Evolutionary conservation across 1,140 invertebrate genomes (phyloP), one percentile per base, ranked within the genome.

Genomic region (Meloidogyne chitwoodi): DNA sequence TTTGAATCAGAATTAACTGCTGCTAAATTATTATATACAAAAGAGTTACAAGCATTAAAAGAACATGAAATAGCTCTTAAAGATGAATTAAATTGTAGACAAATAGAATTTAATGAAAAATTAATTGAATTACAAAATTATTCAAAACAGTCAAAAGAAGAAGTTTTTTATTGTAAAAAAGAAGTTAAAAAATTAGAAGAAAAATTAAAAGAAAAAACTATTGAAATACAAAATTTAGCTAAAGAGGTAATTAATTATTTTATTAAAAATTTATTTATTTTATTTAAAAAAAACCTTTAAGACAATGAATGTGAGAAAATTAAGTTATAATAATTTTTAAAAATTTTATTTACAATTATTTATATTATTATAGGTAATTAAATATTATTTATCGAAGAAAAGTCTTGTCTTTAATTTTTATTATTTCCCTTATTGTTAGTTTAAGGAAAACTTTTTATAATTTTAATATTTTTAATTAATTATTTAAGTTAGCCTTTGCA

Each of bases 41-140:
- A 77, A 66, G 85, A 86, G 62, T 68, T 86, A 34, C 84, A 87
- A 56, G 85, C 38, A n/a, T 67, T 67, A 22, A 74, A 84, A 71
- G 85, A 86, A 71, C 85, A 86, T 38, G 85, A 86, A 79, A 81
- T 87, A 71, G 81, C 84, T n/a, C 65, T 86, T 4, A 86, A 86
- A 71, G 84, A 86, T 44, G 85, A 86, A 74, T 72, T 86, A 22
- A 31, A 81, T 8, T 85, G 73, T 67, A 85, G 85, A 77, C 85
- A 86, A 68, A 85, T 87, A 56, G 85, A 86, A 65, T 86, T 86
- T 68, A 84, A 83, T 64, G 85, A 86, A 66, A 80, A 85, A 24
- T 56, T 86, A 14, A 78, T 85, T 74, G 85, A 86, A 48, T 48
- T 87, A 38, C 80, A 86, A 73, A 79, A 76, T 69, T 84, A 86